phyloP scores from a whole-genome alignment of 2,113 vertebrate species.

The Paedocypris sp. region DNA sequence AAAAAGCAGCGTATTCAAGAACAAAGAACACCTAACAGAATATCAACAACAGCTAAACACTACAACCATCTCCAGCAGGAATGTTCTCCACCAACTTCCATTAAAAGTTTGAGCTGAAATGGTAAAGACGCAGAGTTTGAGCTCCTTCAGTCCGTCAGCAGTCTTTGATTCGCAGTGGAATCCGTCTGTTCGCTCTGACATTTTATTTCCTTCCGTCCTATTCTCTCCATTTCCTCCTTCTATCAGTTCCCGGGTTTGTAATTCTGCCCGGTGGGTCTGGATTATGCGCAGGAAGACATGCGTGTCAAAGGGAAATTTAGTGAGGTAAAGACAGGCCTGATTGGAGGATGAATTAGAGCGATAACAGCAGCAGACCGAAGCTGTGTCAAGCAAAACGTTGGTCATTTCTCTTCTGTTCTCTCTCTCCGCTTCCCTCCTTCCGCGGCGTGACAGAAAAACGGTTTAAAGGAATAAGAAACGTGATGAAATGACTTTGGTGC shows the following conservation, averaged over 20 bases:
- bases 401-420: conserved; percentile 55
- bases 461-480: conserved; percentile 72
- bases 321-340: conserved; percentile 68
- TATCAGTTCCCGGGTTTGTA: conserved; percentile 50
- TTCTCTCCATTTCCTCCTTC: conserved; percentile 60
- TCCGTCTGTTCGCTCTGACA: conserved; percentile 58
- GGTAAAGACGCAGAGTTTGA: conserved; percentile 48
- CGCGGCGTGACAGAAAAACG: conserved; percentile 44
- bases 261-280: conserved; percentile 67
- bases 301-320: conserved; percentile 77
- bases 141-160: conserved; percentile 52
- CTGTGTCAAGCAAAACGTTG: conserved; percentile 66
- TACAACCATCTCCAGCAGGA: no score
- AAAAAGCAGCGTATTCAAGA: no score
- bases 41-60: no score
- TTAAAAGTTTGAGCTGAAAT: conserved; percentile 47
- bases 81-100: neutral
- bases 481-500: conserved; percentile 74
- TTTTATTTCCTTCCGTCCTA: conserved; percentile 65
- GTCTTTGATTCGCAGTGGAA: conserved; percentile 48
- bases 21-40: no score
- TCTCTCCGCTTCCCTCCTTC: conserved; percentile 24
- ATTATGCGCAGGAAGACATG: conserved; percentile 73
- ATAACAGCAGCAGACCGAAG: conserved; percentile 60
- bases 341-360: conserved; percentile 73